A percentile compares a stretch with the other conserved stretches of the same genome.
phyloP scores from a whole-genome alignment of 2,113 vertebrate genomes.

The Corynorhinus townsendii region DNA sequence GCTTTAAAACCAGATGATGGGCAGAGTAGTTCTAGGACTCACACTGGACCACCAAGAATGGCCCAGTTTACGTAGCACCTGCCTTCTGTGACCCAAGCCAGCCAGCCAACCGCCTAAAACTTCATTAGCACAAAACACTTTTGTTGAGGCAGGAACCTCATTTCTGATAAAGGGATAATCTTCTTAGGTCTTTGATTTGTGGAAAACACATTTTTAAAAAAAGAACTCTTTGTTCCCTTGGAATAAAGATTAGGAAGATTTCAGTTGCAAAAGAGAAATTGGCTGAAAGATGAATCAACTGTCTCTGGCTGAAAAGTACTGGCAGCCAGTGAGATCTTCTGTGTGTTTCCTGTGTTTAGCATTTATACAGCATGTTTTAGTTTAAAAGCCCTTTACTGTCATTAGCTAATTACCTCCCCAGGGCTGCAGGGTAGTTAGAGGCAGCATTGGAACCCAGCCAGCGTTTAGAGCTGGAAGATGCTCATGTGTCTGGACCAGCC shows the following conservation, averaged over 20 bases:
- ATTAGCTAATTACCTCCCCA: slow-evolving; percentile 68
- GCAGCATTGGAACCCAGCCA: slow-evolving; percentile 12
- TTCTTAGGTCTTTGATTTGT: slow-evolving; percentile 26
- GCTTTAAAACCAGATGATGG: background rate
- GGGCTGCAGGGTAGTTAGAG: slow-evolving; percentile 7
- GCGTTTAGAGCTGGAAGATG: background rate
- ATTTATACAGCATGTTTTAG: slow-evolving; percentile 48
- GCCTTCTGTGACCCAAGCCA: background rate
- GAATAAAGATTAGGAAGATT: slow-evolving; percentile 42
- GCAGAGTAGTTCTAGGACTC: background rate
- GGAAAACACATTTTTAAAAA: background rate
- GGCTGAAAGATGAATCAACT: background rate
- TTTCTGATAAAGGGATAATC: background rate
- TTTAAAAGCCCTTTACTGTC: slow-evolving; percentile 53
- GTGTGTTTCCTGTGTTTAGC: slow-evolving; percentile 44
- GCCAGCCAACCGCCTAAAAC: background rate
- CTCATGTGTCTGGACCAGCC: background rate
- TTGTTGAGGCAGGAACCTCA: background rate
- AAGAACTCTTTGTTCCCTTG: background rate
- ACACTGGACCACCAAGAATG: background rate
- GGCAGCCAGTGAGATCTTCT: slow-evolving; percentile 40
- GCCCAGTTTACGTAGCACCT: background rate
- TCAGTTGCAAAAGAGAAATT: slow-evolving; percentile 42
- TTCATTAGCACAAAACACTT: slow-evolving; percentile 1
- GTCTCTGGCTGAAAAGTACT: slow-evolving; percentile 19